Evolutionary conservation across 2,888 invertebrate species (phyloP), one percentile per base, ranked within the genome.

Genomic region (Lithosia quadra): DNA sequence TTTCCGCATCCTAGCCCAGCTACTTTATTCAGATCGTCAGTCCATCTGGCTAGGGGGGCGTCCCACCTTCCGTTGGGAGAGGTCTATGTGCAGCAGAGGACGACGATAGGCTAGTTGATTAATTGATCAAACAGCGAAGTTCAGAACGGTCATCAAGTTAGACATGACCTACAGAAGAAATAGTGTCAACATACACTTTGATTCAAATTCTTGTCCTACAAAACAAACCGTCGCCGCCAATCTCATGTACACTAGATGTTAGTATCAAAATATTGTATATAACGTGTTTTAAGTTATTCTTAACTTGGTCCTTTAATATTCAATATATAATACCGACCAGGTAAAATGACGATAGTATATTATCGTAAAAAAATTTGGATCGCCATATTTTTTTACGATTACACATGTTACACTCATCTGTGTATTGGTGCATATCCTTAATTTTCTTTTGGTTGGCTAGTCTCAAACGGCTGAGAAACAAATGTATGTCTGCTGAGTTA

Each of bases 291-390:
- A 70, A 60, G 28, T 22, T 65, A 2, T 65, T 64, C 56, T 69
- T 43, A 36, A 71, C 68, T 79, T 69, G 71, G 71, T 75, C 65
- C 68, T 69, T 67, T 56, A 67, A 69, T 67, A 66, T 36, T 61
- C 28, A 57, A 7, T 18, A 18, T 28, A 18, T 57, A 18, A 43
- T 43, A 15, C 15, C 18, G 15, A 18, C 43, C 43, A n/a, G n/a
- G n/a, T 49, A 49, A n/a, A 49, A 49, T 49, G 4, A 49, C n/a
- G 49, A 49, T 18, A 18, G 43, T 49, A 18, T 49, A 49, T 9
- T 49, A 9, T 49, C 49, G n/a, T 9, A n/a, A 49, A n/a, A n/a
- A n/a, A n/a, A n/a, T n/a, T n/a, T n/a, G n/a, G n/a, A n/a, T n/a
- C n/a, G n/a, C n/a, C n/a, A n/a, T n/a, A n/a, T n/a, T 49, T n/a